Conservation (phyloP, 2,888 invertebrate species). For the Allolobophora icterica region DNA sequence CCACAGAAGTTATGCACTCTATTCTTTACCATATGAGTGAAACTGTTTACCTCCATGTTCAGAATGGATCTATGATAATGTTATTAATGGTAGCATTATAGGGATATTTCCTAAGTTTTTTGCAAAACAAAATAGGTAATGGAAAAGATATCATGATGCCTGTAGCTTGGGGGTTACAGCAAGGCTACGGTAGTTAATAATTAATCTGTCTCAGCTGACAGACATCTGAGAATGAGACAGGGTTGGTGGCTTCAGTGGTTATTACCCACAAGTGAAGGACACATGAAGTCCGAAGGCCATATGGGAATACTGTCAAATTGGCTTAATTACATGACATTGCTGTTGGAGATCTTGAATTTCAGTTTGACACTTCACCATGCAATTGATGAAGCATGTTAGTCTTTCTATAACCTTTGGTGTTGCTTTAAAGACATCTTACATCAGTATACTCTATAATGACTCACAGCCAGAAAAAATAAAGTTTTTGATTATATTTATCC, state of each 20-base stretch:
- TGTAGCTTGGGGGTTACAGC: not conserved
- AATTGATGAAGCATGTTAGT: not conserved
- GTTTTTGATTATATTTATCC: too few species aligned
- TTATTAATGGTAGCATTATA: not conserved
- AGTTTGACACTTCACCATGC: not conserved
- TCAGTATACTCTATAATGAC: too few species aligned
- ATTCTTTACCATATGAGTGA: not conserved
- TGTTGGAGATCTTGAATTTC: not conserved
- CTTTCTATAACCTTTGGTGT: not conserved
- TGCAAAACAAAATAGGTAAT: not conserved
- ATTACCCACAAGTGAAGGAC: not conserved
- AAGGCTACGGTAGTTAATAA: not conserved
- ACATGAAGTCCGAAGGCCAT: too few species aligned
- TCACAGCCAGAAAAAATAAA: too few species aligned
- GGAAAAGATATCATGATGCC: not conserved
- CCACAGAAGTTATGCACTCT: too few species aligned
- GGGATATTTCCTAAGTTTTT: not conserved
- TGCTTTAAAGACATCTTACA: too few species aligned
- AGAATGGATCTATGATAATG: not conserved
- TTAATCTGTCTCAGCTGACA: not conserved
- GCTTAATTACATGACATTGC: too few species aligned
- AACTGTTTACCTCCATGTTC: not conserved
- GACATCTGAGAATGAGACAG: not conserved
- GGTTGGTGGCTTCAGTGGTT: not conserved
- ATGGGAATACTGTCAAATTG: too few species aligned